A percentile compares a stretch with the other conserved stretches of the same genome.
phyloP scores from a whole-genome alignment of 2,113 vertebrate genomes.

The Rhineura floridana region DNA sequence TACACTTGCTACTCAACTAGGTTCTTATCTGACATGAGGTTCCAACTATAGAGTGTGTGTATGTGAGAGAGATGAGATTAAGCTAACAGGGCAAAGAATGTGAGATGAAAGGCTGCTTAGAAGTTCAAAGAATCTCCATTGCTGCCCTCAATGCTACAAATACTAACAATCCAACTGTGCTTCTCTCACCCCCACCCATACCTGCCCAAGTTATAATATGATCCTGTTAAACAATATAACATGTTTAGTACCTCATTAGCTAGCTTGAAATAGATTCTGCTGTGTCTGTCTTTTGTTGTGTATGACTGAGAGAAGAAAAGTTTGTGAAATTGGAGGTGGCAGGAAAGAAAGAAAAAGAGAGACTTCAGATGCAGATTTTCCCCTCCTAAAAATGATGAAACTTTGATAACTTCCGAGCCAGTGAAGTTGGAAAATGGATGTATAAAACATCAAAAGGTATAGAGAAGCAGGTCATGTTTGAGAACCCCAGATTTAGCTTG shows the following conservation, averaged over 20 bases:
- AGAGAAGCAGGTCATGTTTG: conserved; percentile 33
- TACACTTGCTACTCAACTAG: not conserved
- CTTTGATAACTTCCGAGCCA: conserved; percentile 60
- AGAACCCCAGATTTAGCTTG: conserved; percentile 51
- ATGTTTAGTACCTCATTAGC: not conserved
- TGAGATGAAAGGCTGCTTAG: not conserved
- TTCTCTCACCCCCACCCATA: not conserved
- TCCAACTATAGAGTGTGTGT: not conserved
- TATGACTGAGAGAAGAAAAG: not conserved
- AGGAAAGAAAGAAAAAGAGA: not conserved
- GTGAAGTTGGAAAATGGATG: conserved; percentile 52
- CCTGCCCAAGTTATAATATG: accelerated
- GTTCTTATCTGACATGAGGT: not conserved
- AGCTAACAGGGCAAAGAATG: accelerated
- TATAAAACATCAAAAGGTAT: conserved; percentile 78
- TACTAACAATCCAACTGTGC: not conserved
- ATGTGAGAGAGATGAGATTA: not conserved
- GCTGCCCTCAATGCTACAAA: accelerated
- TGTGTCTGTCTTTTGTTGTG: not conserved
- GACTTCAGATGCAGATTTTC: not conserved
- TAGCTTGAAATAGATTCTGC: not conserved
- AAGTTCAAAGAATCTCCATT: accelerated
- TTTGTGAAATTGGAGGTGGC: not conserved
- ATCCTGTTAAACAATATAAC: accelerated
- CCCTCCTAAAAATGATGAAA: conserved; percentile 52